Percentiles rank a stretch among this genome's conserved stretches.
Conservation (phyloP, 2,113 vertebrate species). For the Salvelinus fontinalis region DNA sequence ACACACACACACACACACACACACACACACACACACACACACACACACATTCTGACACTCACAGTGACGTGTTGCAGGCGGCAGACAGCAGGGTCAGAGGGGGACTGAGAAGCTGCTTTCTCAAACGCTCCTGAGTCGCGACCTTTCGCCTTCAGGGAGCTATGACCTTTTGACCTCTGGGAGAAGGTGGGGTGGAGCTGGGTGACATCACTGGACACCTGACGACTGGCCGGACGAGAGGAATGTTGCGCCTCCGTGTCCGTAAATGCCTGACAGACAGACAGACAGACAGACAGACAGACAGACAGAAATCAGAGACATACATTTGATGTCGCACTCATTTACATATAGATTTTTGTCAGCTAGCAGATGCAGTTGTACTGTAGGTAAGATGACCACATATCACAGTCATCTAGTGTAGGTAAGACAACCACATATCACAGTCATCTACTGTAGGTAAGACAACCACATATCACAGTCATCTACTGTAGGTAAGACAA, state of each 20-base stretch:
- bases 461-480: no score
- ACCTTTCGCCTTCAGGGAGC: constrained; percentile 55
- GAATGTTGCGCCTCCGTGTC: constrained; percentile 68
- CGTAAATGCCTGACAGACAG: constrained; percentile 75
- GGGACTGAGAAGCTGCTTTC: constrained; percentile 58
- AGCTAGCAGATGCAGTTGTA: no score
- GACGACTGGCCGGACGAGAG: constrained; percentile 60
- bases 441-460: no score
- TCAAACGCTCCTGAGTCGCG: constrained; percentile 65
- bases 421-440: no score
- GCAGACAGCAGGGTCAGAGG: constrained; percentile 48
- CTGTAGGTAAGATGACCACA: no score
- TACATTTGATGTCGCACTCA: background rate
- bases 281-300: constrained; percentile 1
- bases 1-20: no score
- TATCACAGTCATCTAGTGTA: no score
- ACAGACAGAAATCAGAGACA: background rate
- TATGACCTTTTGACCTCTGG: constrained; percentile 56
- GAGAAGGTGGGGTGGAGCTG: constrained; percentile 60
- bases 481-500: no score
- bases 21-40: background rate
- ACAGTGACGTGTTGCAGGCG: constrained; percentile 63
- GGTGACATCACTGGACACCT: constrained; percentile 57
- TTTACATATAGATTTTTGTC: no score
- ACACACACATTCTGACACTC: constrained; percentile 40